Base-by-base conservation (phyloP, 2,797 vertebrate species). In the Micropoecilia bifurca region DNA sequence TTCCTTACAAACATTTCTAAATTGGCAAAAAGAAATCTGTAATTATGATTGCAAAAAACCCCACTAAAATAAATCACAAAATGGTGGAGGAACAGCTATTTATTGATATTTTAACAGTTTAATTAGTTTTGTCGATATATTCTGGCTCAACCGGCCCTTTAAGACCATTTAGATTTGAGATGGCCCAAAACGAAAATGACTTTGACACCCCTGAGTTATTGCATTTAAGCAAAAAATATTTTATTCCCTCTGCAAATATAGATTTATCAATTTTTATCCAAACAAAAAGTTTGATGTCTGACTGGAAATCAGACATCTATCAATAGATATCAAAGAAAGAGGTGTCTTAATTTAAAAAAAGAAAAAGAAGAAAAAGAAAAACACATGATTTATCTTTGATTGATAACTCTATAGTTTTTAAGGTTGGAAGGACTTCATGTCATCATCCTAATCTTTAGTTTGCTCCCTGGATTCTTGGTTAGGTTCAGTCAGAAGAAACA, bases 401-500 rank as follows among this genome's bases (percentile, higher is more conserved):
- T 39, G 12, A 25, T 4, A 22, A 20, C 36, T 69, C 39, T 33
- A 1, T 41, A n/a, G 20, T 43, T 39, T 43, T 43, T 13, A 6
- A 66, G 8, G 7, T 39, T 9, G 22, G 5, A 69, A 43, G 20
- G 66, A 39, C 39, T 43, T 2, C 2, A 10, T 69, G 39, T 25
- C 66, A 69, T 69, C 39, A 43, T 4, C 66, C 66, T 69, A 41
- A 69, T 41, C 39, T 69, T 25, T 69, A 43, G 61, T 22, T 69
- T 39, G 0, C 39, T 22, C 10, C 3, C 22, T 4, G 43, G 39
- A 69, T 43, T 43, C 36, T 68, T 12, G 36, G 12, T 68, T 36
- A 68, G 14, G 14, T 63, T 63, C 33, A 66, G 63, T 39, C 7
- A 39, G 18, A 10, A 39, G 18, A 39, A 66, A 66, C 18, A 66